These are phyloP conservation scores for Melikaiella ostensackeni DNA, from an alignment of 2,888 invertebrate species.

Conservation along the genomic window DNA sequence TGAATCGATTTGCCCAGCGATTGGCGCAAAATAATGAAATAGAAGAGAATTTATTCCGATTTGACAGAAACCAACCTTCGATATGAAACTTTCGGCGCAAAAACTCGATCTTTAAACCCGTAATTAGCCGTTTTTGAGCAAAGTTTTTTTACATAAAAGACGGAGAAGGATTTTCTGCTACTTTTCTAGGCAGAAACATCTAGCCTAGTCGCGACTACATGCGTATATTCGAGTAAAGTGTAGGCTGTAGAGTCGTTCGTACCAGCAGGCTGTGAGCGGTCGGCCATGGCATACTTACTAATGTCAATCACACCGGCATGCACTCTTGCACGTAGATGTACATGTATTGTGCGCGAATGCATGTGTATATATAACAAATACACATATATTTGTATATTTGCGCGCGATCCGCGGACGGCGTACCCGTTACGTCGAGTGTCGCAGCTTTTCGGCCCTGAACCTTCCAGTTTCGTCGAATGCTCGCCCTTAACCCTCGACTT, in stretches of 20 bases:
- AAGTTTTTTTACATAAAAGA: neutral
- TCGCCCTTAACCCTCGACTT: conserved; percentile 56
- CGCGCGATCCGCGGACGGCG: neutral
- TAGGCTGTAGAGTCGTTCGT: conserved; percentile 69
- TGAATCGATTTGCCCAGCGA: neutral
- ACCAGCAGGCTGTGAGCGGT: conserved; percentile 73
- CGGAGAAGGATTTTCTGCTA: conserved; percentile 42
- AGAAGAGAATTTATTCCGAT: neutral
- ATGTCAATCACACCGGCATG: conserved; percentile 77
- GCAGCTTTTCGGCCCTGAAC: conserved; percentile 59
- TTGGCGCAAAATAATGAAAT: neutral
- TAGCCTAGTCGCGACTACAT: conserved; percentile 54
- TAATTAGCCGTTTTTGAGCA: neutral
- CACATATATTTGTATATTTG: conserved; percentile 6
- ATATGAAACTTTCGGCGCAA: neutral
- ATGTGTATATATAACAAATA: neutral
- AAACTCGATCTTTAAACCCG: neutral
- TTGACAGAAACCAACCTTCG: neutral
- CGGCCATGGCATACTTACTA: conserved; percentile 77
- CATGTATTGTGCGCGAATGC: conserved; percentile 7
- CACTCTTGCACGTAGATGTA: conserved; percentile 59
- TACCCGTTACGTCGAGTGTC: conserved; percentile 39
- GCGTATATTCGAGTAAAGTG: conserved; percentile 63
- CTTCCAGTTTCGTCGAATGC: conserved; percentile 52
- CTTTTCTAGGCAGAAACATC: conserved; percentile 52